Evolutionary conservation across 2,888 invertebrate species (phyloP).

Genomic region (Archips xylosteana): DNA sequence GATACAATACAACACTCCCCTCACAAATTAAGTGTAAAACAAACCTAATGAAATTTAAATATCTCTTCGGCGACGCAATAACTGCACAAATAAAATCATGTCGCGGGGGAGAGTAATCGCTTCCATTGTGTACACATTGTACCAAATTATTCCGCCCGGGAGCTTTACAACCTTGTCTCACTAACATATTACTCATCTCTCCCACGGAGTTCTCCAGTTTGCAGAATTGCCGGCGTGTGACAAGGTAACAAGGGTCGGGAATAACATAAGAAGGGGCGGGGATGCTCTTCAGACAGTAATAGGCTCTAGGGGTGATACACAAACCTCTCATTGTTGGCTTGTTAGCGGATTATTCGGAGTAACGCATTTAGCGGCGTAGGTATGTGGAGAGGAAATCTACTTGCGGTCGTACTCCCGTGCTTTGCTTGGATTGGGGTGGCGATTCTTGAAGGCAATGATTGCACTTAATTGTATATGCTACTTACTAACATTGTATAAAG

Average conservation of each 20-base stretch:
- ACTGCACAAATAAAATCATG: constrained; percentile 85
- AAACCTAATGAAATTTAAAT: constrained; percentile 86
- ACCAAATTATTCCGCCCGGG: constrained; percentile 64
- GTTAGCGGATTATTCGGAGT: constrained; percentile 78
- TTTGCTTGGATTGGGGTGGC: constrained; percentile 29
- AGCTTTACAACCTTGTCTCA: constrained; percentile 70
- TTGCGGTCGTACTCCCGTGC: constrained; percentile 44
- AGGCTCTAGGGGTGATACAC: constrained; percentile 79
- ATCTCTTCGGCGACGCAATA: constrained; percentile 82
- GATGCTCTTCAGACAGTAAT: constrained; percentile 76
- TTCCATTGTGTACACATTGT: constrained; percentile 81
- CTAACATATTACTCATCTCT: constrained; percentile 48
- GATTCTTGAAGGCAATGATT: constrained; percentile 10
- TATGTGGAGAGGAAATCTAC: constrained; percentile 66
- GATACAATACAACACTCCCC: constrained; percentile 70
- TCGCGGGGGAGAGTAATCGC: constrained; percentile 81
- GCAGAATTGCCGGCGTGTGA: constrained; percentile 56
- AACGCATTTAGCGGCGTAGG: constrained; percentile 67
- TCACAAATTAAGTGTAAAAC: constrained; percentile 86
- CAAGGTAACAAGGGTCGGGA: constrained; percentile 67
- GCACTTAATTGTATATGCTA: constrained; percentile 5
- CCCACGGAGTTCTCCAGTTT: constrained; percentile 45
- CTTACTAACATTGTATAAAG: background rate
- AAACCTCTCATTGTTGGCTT: constrained; percentile 82
- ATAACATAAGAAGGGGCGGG: constrained; percentile 75